These are phyloP conservation scores for Stenurella melanura DNA, from an alignment of 2,888 invertebrate species.

Conservation along the genomic window DNA sequence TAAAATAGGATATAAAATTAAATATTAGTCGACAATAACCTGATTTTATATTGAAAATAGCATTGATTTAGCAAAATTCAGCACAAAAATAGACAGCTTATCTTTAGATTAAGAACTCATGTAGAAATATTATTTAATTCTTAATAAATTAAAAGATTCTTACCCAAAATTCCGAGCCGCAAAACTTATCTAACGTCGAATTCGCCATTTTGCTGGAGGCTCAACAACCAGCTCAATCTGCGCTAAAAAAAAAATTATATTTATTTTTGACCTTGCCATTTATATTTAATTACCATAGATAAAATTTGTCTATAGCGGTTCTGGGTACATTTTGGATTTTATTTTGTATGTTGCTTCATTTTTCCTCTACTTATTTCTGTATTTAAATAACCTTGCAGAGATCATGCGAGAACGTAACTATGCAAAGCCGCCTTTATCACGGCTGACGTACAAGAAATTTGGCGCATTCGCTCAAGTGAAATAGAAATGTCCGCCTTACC, in stretches of 20 bases:
- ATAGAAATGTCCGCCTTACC: too few species aligned
- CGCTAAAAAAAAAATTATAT: conserved; percentile 34
- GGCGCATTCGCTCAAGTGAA: background rate
- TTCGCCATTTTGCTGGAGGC: conserved; percentile 70
- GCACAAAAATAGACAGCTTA: background rate
- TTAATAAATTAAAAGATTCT: conserved; percentile 70
- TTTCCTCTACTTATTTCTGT: background rate
- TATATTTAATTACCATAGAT: background rate
- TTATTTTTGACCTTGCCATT: background rate
- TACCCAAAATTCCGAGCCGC: conserved; percentile 89
- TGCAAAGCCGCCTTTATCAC: background rate
- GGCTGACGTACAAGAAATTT: background rate
- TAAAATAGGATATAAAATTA: background rate
- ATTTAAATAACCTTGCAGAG: background rate
- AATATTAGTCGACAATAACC: background rate
- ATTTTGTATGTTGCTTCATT: background rate
- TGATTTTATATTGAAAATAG: background rate
- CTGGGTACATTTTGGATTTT: background rate
- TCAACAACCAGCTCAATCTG: conserved; percentile 30
- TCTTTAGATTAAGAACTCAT: background rate
- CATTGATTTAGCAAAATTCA: background rate
- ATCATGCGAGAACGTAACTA: background rate
- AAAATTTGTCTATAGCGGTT: background rate
- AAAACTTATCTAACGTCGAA: conserved; percentile 81
- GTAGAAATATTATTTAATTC: background rate